Conservation (phyloP, 2,888 invertebrate species). For the Platerodrilus igneus region DNA sequence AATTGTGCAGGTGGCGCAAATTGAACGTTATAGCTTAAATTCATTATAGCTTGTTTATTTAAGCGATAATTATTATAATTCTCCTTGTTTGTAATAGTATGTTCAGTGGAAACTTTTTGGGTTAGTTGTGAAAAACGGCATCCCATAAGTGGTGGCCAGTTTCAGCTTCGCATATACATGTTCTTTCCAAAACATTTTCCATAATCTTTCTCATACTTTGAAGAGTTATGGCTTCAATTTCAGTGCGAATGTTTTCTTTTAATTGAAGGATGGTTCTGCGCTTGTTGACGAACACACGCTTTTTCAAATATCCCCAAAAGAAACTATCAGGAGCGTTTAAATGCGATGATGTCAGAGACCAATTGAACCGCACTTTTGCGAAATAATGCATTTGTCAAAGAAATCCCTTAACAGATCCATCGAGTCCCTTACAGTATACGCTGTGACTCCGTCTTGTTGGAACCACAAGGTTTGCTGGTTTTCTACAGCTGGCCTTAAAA, state of each 20-base stretch:
- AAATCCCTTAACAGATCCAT: not conserved
- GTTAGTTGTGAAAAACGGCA: constrained; percentile 12
- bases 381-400: not conserved
- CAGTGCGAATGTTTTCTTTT: constrained; percentile 10
- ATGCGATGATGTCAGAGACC: no score
- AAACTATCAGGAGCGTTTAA: no score
- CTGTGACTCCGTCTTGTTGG: not conserved
- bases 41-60: no score
- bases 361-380: not conserved
- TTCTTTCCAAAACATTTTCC: constrained; percentile 11
- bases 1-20: no score
- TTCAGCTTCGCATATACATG: constrained; percentile 3
- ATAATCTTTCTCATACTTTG: constrained; percentile 10
- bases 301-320: not conserved
- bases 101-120: no score
- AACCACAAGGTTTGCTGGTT: constrained; percentile 1
- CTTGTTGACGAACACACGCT: not conserved
- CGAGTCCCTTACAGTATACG: no score
- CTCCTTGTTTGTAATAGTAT: no score
- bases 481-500: constrained; percentile 2
- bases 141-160: constrained; percentile 7
- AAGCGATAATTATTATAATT: no score
- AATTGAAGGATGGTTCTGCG: constrained; percentile 6
- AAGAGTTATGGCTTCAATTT: constrained; percentile 8
- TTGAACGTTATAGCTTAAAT: no score